Percentiles rank a stretch among this genome's conserved stretches.
These are phyloP conservation scores for Scomberomorus guttatus DNA, from an alignment of 2,797 vertebrate species.

Conservation along the genomic window DNA sequence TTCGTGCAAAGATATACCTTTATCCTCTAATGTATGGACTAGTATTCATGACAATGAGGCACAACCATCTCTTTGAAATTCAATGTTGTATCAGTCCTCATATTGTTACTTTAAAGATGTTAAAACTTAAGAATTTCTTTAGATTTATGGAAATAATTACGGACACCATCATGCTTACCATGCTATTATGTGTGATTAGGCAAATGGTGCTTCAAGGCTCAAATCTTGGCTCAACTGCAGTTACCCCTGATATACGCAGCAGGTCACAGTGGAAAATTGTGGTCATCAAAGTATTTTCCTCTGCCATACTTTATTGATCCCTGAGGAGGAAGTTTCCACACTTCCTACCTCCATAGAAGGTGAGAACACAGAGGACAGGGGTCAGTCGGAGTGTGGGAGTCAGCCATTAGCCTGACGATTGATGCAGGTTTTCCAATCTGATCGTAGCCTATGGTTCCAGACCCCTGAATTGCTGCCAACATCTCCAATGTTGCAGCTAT, in stretches of 20 bases:
- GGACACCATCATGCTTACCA: not conserved
- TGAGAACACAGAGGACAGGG: constrained; percentile 14
- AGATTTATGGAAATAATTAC: constrained; percentile 9
- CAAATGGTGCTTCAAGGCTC: not conserved
- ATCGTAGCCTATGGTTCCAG: not conserved
- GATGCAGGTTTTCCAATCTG: not conserved
- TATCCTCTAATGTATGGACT: too few species aligned
- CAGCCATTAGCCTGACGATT: constrained; percentile 18
- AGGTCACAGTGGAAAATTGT: constrained; percentile 24
- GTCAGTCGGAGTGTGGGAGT: constrained; percentile 9
- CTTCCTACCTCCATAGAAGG: constrained; percentile 7
- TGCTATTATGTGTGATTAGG: constrained; percentile 8
- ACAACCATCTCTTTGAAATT: not conserved
- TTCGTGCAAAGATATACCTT: too few species aligned
- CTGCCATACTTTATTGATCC: constrained; percentile 52
- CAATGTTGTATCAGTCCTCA: not conserved
- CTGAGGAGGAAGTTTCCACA: constrained; percentile 29
- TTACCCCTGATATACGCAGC: constrained; percentile 10
- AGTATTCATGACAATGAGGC: not conserved
- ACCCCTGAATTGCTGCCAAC: too few species aligned
- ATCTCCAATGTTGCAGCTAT: not conserved
- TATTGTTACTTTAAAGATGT: not conserved
- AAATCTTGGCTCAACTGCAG: too few species aligned
- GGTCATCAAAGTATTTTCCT: not conserved
- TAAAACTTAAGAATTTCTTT: not conserved